Base-by-base conservation (phyloP, 2,113 vertebrate genomes). In the Dermatemys mawii region DNA sequence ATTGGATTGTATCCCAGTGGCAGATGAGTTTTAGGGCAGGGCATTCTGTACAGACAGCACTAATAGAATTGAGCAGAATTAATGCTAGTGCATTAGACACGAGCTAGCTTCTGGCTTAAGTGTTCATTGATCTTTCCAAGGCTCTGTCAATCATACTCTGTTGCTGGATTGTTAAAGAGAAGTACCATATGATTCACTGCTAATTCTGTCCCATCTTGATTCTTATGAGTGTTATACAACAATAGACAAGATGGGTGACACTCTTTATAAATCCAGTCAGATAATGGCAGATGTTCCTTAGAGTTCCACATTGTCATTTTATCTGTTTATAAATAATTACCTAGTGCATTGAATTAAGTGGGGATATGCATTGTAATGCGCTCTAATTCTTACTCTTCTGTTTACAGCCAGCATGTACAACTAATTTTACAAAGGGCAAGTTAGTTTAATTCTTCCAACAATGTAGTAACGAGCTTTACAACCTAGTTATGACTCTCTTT, bases 1-100 rank as follows among this genome's bases (percentile, higher is more conserved):
- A 97, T 83, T 97, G 98, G 97, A 95, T 87, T 92, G 86, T 81
- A 27, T 97, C 97, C 97, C 92, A 93, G 63, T 41, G 79, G 96
- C 95, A 96, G 97, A 96, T 96, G 96, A 97, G 92, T 92, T 93
- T 93, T 75, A 93, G 92, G 96, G 97, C 94, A 93, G 96, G 95
- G 96, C 96, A 50, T 89, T 87, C 89, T 90, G 79, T 92, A 88
- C 91, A 94, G 95, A 93, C 96, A 94, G 92, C 95, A 81, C 80
- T 96, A 95, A 97, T 48, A 96, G 96, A 97, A 88, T 32, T 76
- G 94, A 97, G 75, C 82, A 54, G 92, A 96, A 82, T 96, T 90
- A 97, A 48, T 96, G 95, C 91, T 96, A 11, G 81, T 93, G 84
- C 95, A 91, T 97, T 97, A 97, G 96, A 83, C 38, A 44, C 48